Evolutionary conservation across 2,797 vertebrate species (phyloP).

Genomic region (Chlorospingus semifuscus): DNA sequence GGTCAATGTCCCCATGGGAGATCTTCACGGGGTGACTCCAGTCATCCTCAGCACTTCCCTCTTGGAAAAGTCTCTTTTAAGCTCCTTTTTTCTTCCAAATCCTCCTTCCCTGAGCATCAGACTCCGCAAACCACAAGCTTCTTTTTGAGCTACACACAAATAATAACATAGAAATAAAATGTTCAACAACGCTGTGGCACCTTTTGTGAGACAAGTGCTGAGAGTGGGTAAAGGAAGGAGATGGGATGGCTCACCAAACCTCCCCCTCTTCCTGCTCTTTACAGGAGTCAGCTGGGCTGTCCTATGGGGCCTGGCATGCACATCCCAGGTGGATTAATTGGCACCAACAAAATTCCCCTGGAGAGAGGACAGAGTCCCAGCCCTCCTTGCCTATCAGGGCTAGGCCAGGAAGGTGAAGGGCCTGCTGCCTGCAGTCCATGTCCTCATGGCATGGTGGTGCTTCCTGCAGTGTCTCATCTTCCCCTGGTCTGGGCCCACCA

Average conservation of each 20-base stretch:
- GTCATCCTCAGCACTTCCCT: not conserved
- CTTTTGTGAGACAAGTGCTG: not conserved
- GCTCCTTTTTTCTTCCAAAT: not conserved
- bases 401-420: not conserved
- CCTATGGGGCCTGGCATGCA: accelerated
- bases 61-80: not conserved
- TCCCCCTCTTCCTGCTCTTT: not conserved
- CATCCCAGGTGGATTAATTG: accelerated
- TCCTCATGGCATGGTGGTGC: not conserved
- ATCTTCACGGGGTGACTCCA: accelerated
- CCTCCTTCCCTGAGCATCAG: not conserved
- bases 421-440: not conserved
- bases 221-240: not conserved
- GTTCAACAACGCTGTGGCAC: not conserved
- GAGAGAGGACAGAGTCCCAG: not conserved
- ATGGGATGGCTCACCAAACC: not conserved
- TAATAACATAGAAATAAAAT: not conserved
- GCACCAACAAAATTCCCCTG: not conserved
- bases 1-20: accelerated
- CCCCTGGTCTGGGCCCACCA: not conserved
- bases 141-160: not conserved
- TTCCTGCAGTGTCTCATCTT: accelerated
- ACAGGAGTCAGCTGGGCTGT: not conserved
- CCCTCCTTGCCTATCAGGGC: not conserved
- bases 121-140: not conserved